These are phyloP conservation scores for Cyphomyrus plagiostoma DNA, from an alignment of 2,113 vertebrate genomes.

Conservation along the genomic window DNA sequence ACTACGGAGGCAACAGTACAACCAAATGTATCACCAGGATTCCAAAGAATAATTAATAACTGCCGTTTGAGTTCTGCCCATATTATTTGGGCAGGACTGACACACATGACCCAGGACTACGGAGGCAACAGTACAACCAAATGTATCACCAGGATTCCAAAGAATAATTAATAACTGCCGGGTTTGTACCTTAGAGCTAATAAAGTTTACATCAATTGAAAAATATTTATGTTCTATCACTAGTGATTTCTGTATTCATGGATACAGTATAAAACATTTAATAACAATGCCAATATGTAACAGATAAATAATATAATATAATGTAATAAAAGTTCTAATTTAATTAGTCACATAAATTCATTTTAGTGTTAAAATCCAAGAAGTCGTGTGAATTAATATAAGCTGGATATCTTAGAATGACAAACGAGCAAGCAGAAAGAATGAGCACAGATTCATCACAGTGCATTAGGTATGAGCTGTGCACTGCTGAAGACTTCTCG, in stretches of 20 bases:
- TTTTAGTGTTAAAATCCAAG: background rate
- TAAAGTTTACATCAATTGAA: background rate
- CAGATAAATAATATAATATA: background rate
- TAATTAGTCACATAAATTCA: background rate
- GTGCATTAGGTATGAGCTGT: background rate
- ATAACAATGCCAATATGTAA: background rate
- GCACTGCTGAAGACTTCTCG: background rate
- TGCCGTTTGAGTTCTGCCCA: background rate
- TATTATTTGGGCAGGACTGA: background rate
- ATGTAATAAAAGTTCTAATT: background rate
- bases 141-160: background rate
- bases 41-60: background rate
- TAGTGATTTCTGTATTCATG: background rate
- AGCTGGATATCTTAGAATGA: background rate
- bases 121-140: background rate
- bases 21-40: background rate
- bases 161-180: background rate
- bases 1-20: background rate
- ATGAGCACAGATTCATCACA: background rate
- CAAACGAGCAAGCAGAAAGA: background rate
- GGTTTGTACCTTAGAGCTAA: background rate
- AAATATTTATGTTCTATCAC: background rate
- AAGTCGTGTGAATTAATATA: background rate
- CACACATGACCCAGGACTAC: background rate
- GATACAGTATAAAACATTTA: background rate